Evolutionary conservation across 2,113 vertebrate genomes (phyloP).

Genomic region (Dinomys branickii): DNA sequence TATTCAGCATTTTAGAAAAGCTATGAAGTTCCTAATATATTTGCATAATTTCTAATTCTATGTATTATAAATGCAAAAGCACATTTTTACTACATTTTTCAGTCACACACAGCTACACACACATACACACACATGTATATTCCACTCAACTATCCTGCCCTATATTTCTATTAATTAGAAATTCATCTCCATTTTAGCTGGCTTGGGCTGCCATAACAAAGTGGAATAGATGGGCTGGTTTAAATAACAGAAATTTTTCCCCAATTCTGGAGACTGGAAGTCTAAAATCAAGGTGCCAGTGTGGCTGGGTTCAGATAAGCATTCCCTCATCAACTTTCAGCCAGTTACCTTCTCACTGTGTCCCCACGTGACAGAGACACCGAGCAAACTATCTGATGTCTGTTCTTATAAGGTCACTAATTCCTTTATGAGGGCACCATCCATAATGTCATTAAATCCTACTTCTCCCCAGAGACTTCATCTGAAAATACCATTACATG

Average conservation of each 20-base stretch:
- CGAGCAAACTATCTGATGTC: background rate
- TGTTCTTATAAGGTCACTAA: background rate
- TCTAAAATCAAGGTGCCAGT: background rate
- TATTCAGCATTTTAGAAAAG: slow-evolving; percentile 80
- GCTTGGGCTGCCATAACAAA: background rate
- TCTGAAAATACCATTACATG: background rate
- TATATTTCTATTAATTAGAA: slow-evolving; percentile 8
- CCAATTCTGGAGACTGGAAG: background rate
- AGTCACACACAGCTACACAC: background rate
- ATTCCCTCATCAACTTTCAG: background rate
- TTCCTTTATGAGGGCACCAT: background rate
- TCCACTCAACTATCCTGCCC: background rate
- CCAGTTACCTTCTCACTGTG: background rate
- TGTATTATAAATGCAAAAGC: slow-evolving; percentile 37
- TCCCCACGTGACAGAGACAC: background rate
- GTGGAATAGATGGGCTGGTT: background rate
- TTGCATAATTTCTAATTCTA: slow-evolving; percentile 59
- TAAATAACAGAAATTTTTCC: background rate
- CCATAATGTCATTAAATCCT: background rate
- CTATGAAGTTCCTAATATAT: slow-evolving; percentile 27
- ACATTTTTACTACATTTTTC: slow-evolving; percentile 5
- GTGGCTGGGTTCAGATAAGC: background rate
- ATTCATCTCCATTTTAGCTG: background rate
- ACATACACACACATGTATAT: background rate
- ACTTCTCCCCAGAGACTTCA: background rate